Base-by-base conservation (phyloP, 92 coral and sea anemone genomes). In the Metridium senile region DNA sequence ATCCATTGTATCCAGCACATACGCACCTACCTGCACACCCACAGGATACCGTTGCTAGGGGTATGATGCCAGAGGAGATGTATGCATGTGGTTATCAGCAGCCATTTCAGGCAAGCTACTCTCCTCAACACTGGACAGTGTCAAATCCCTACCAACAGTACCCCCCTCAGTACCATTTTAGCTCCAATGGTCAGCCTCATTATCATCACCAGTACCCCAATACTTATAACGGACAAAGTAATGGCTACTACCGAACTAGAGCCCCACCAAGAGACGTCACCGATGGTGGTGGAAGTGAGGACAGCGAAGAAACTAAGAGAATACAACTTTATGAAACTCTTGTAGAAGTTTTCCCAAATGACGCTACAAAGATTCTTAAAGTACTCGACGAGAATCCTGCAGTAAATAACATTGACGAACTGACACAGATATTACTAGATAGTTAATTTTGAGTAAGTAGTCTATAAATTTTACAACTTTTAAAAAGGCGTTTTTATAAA, bases 251-350 rank as follows among this genome's bases (percentile, higher is more conserved):
- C 64, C 68, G 89, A 28, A 87, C 96, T 32, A 81, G 99, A n/a
- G 97, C 94, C 0, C 92, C 91, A 1, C 99, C 99, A 0, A 87
- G 86, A 19, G 97, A 93, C 22, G 85, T 75, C 10, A 76, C 88
- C 0, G 97, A 92, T 58, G 79, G 85, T 66, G 84, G 78, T 20
- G 62, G 47, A 75, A 75, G 34, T 26, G 61, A 78, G 11, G 66
- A 32, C 13, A 72, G 76, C 6, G 61, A 79, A 1, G 90, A 78
- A 52, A 87, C 81, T 11, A 81, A 82, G 8, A 68, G 97, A n/a
- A 86, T 92, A 18, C 68, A 76, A 53, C 87, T 88, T 1, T 92
- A 85, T 56, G 97, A 92, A 26, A 85, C 80, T 51, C 85, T 92
- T 29, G 58, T 75, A 26, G 97, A 92, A 79, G 57, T 92, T 29